Percentiles rank a stretch among this genome's conserved stretches.
phyloP scores from a whole-genome alignment of 2,113 vertebrate genomes.

The Psephotus haematonotus region DNA sequence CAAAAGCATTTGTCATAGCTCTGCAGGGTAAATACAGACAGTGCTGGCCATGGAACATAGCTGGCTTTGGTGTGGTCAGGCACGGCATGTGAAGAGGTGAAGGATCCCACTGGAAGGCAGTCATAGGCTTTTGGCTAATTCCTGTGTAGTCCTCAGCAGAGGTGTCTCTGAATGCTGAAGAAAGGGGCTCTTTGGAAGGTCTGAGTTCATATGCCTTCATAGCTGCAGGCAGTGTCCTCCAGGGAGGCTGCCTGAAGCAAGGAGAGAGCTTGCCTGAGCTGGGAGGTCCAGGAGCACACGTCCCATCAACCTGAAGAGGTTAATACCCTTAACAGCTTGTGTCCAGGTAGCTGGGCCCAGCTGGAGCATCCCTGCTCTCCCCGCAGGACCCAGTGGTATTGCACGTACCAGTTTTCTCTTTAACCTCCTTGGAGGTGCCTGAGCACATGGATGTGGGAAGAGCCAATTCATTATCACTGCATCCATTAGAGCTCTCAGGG shows the following conservation, averaged over 20 bases:
- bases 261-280: background rate
- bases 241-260: background rate
- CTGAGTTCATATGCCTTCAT: background rate
- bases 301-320: background rate
- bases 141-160: rapidly evolving
- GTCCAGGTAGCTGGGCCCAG: background rate
- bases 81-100: background rate
- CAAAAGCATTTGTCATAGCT: background rate
- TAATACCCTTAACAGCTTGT: too few species aligned
- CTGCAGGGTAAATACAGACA: background rate
- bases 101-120: background rate
- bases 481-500: background rate
- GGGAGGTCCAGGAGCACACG: rapidly evolving
- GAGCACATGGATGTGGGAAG: background rate
- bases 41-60: background rate
- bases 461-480: background rate
- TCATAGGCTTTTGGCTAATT: background rate
- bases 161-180: background rate
- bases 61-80: background rate
- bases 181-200: background rate
- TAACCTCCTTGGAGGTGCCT: background rate
- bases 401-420: rapidly evolving
- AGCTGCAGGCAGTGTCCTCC: background rate
- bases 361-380: background rate
- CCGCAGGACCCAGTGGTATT: rapidly evolving